Evolutionary conservation across 2,797 vertebrate genomes (phyloP), one percentile per base, ranked within the genome.

Genomic region (Anas capensis): DNA sequence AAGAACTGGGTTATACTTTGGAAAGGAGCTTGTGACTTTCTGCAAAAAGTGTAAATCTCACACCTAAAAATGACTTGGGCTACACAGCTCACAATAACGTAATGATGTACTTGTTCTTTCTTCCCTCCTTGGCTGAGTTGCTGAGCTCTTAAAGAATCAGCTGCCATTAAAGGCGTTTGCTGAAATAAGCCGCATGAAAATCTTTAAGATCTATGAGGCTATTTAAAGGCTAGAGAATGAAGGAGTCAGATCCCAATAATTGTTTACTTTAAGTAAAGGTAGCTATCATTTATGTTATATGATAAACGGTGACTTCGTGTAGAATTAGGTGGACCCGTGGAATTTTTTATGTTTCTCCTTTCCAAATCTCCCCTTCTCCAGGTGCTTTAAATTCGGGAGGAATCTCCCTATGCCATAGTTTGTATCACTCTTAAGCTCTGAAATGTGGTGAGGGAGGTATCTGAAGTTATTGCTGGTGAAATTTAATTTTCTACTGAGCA

Each of bases 41-140:
- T 56, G 53, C 53, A 36, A 38, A 19, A 33, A 73, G 51, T 11
- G 6, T 44, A 64, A 15, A 17, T 53, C 60, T 70, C 4, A 0
- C 6, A 16, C 42, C 53, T 53, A n/a, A 77, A 75, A 89, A 34
- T 31, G n/a, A 26, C 15, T 84, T 61, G 79, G 33, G 40, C 29
- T 56, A 15, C 10, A 9, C 16, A 60, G 2, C 19, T 56, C 3
- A 2, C 19, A 31, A 3, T 10, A 34, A 15, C 10, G 10, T 3
- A 0, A 31, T 53, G 56, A 26, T 20, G 36, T 29, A 20, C 40
- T 57, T 77, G 48, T 71, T 93, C 71, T 40, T 64, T 66, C 42
- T 78, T 78, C 56, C 31, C 14, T 66, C 42, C 27, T 71, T 53
- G 65, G 13, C n/a, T 1, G 3, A 44, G 12, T 66, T 90, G 21